phyloP scores from a whole-genome alignment of 1,140 invertebrate species.

The Mizuhopecten yessoensis region DNA sequence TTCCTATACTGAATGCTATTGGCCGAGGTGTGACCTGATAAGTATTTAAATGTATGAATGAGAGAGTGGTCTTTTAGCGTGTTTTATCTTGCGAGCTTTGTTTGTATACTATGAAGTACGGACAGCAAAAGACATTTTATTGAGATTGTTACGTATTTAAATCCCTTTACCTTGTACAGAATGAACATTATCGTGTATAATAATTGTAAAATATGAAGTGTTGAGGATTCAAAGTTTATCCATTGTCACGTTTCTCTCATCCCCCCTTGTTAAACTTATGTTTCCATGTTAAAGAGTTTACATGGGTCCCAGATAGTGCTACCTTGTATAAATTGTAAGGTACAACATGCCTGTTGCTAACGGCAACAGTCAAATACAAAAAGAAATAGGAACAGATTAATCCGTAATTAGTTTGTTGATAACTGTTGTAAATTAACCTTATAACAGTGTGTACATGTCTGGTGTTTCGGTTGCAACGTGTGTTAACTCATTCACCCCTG shows the following conservation, averaged over 20 bases:
- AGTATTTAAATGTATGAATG: slow-evolving; percentile 3
- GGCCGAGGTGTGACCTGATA: neutral
- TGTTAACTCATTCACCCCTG: too few species aligned
- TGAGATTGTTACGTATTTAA: neutral
- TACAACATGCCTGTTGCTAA: neutral
- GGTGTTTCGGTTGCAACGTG: neutral
- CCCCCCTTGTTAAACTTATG: neutral
- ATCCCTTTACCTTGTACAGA: neutral
- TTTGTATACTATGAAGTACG: neutral
- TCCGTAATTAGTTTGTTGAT: too few species aligned
- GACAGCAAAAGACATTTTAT: neutral
- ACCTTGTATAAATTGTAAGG: neutral
- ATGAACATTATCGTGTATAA: neutral
- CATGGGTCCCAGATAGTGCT: neutral
- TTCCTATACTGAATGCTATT: neutral
- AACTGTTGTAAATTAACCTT: too few species aligned
- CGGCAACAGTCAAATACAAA: too few species aligned
- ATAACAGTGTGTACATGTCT: neutral
- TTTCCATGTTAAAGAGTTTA: neutral
- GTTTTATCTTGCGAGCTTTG: neutral
- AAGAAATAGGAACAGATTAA: too few species aligned
- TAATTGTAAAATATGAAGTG: neutral
- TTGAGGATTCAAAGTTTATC: slow-evolving; percentile 13
- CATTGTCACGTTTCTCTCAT: too few species aligned
- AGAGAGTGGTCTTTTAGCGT: neutral